phyloP scores from a whole-genome alignment of 2,113 vertebrate species.

The Cyprinodon tularosa region DNA sequence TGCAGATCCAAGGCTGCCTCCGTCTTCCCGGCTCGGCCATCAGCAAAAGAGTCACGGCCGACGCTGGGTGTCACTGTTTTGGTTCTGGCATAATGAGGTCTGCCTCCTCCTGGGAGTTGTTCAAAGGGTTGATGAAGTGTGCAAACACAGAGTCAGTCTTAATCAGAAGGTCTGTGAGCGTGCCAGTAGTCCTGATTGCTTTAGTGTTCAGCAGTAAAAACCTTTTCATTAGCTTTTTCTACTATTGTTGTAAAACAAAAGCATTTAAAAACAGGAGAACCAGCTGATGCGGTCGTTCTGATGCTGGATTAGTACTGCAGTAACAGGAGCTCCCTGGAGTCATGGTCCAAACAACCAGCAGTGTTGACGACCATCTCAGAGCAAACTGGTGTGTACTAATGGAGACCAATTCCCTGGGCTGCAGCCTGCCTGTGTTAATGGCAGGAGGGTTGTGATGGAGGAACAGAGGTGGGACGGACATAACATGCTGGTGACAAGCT shows the following conservation, averaged over 20 bases:
- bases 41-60: conserved; percentile 73
- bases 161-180: conserved; percentile 60
- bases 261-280: neutral
- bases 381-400: conserved; percentile 56
- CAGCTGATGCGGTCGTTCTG: neutral
- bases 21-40: conserved; percentile 52
- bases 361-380: conserved; percentile 58
- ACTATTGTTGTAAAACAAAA: neutral
- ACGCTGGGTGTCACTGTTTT: conserved; percentile 68
- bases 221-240: conserved; percentile 24
- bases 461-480: conserved; percentile 33
- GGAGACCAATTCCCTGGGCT: conserved; percentile 67
- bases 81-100: conserved; percentile 71
- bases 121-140: conserved; percentile 68
- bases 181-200: conserved; percentile 40
- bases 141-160: conserved; percentile 66
- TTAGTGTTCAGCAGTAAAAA: conserved; percentile 12
- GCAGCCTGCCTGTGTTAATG: conserved; percentile 57
- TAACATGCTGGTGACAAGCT: conserved; percentile 61
- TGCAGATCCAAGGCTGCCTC: conserved; percentile 48
- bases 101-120: conserved; percentile 68
- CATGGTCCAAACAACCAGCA: conserved; percentile 35
- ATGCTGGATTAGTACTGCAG: neutral
- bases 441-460: conserved; percentile 62
- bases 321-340: conserved; percentile 20